phyloP scores from a whole-genome alignment of 2,113 vertebrate species.

The Scatophagus argus region DNA sequence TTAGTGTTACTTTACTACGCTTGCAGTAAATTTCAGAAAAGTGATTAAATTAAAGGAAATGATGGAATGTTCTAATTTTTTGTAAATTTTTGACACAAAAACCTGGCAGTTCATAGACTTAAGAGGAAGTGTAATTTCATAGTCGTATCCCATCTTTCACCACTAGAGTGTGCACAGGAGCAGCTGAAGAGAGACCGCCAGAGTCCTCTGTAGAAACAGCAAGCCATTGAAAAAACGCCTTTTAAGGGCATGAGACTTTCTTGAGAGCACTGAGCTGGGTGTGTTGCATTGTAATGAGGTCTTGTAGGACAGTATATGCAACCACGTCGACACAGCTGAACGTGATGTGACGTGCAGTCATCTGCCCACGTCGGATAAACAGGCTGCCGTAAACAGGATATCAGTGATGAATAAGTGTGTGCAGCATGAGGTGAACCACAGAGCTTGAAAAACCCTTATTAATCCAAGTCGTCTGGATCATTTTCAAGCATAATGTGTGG shows the following conservation, averaged over 20 bases:
- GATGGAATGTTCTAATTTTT: no score
- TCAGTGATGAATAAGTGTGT: constrained; percentile 9
- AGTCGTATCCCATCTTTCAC: neutral
- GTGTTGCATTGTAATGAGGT: constrained; percentile 73
- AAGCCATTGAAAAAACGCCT: constrained; percentile 79
- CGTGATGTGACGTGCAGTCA: constrained; percentile 45
- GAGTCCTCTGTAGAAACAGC: constrained; percentile 40
- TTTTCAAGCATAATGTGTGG: neutral
- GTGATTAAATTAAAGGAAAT: no score
- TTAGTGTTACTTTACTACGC: no score
- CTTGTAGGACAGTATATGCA: constrained; percentile 28
- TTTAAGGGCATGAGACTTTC: constrained; percentile 84
- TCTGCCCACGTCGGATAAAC: constrained; percentile 37
- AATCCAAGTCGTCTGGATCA: neutral
- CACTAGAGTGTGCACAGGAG: constrained; percentile 68
- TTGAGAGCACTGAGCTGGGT: constrained; percentile 68
- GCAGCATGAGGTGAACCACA: neutral
- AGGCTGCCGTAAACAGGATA: constrained; percentile 41
- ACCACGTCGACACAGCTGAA: constrained; percentile 17
- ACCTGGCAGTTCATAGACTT: neutral
- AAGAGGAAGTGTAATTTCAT: neutral
- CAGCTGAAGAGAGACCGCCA: neutral
- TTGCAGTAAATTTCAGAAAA: no score
- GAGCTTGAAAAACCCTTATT: neutral
- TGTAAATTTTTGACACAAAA: no score